phyloP scores from a whole-genome alignment of 2,888 invertebrate species.

The Ditula angustiorana region DNA sequence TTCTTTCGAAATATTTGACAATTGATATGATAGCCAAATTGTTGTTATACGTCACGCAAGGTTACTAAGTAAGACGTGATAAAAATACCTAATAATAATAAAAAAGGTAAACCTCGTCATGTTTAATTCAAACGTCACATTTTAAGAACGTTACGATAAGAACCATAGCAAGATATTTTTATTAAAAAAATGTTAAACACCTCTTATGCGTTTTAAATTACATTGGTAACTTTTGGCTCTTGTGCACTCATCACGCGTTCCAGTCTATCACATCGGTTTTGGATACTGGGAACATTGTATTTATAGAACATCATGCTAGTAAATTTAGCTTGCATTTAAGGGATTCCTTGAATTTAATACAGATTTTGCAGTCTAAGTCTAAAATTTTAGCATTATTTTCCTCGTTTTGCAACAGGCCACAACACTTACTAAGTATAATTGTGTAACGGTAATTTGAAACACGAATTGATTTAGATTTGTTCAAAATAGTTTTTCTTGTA shows the following conservation, averaged over 20 bases:
- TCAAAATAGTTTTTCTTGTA: too few relatives aligned
- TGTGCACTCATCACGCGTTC: not conserved
- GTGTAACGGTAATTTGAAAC: not conserved
- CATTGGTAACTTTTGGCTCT: not conserved
- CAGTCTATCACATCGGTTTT: not conserved
- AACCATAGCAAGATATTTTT: too few relatives aligned
- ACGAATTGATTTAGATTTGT: too few relatives aligned
- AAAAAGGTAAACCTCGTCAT: too few relatives aligned
- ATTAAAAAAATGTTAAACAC: too few relatives aligned
- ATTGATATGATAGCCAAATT: not conserved
- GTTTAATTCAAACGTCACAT: too few relatives aligned
- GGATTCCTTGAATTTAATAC: not conserved
- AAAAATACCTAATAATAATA: too few relatives aligned
- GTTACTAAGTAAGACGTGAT: too few relatives aligned
- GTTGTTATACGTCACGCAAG: too few relatives aligned
- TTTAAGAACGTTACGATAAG: too few relatives aligned
- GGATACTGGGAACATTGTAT: not conserved
- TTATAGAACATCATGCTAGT: not conserved
- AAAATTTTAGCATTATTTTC: not conserved
- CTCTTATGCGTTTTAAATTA: too few relatives aligned
- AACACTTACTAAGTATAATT: not conserved
- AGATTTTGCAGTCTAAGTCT: not conserved
- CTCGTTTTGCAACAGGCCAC: not conserved
- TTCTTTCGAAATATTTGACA: not conserved
- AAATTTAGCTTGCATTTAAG: not conserved